Percentiles rank a stretch among this genome's conserved stretches.
phyloP scores from a whole-genome alignment of 2,113 vertebrate species.

The Prunella fulvescens region DNA sequence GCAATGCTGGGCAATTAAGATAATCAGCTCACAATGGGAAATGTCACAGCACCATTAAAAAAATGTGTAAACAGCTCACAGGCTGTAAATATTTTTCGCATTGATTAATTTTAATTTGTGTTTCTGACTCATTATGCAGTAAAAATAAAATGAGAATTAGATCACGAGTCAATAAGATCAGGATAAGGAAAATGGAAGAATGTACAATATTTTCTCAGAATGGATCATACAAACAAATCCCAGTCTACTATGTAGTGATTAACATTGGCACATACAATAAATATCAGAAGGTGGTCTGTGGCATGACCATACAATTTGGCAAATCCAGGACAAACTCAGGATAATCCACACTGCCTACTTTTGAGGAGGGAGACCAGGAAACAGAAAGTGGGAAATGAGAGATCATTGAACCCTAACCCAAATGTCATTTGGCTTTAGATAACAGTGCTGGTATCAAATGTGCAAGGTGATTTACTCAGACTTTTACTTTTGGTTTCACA shows the following conservation, averaged over 20 bases:
- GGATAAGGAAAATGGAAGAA: neutral
- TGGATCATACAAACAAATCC: neutral
- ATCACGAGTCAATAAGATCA: neutral
- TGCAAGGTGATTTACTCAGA: neutral
- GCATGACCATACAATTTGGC: neutral
- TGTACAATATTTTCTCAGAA: neutral
- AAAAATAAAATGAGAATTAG: neutral
- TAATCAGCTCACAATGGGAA: neutral
- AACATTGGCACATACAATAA: neutral
- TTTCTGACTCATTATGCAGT: neutral
- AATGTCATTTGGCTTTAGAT: neutral
- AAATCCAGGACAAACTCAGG: neutral
- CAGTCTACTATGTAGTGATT: neutral
- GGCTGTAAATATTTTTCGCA: neutral
- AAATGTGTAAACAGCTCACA: neutral
- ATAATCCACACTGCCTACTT: fast-evolving
- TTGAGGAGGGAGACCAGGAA: neutral
- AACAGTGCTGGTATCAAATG: neutral
- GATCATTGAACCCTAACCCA: neutral
- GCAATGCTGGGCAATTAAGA: neutral
- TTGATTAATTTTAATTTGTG: neutral
- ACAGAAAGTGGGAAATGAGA: neutral
- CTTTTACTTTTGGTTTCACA: neutral
- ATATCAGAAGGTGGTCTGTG: neutral
- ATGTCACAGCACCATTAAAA: neutral